Base-by-base conservation (phyloP, 1,140 invertebrate species). In the Pogonognathellus flavescens region DNA sequence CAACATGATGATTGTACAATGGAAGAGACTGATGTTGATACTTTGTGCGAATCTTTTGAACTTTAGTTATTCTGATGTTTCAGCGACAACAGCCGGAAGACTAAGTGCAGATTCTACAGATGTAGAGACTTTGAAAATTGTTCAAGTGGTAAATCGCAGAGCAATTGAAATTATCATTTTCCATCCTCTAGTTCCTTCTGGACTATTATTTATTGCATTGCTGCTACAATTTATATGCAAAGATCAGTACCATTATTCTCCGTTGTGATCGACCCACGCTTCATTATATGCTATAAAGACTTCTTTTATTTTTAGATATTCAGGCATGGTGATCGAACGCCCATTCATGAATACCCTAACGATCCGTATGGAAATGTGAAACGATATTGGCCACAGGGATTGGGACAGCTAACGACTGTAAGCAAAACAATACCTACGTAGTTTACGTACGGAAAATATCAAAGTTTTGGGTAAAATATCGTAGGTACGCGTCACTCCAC, bases 281-380 rank as follows among this genome's bases (percentile, higher is more conserved):
- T 41, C 31, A 41, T 41, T 1, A 41, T 41, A 41, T 6, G 31
- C 31, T 41, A 41, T 41, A 41, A 41, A 41, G 31, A 41, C 1
- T 41, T 22, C n/a, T 53, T 82, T 14, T 53, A 80, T 31, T 18
- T 20, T 16, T 53, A 87, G 87, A 16, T 86, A 50, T 83, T 84
- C 41, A 70, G 87, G 10, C 87, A 88, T 81, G 87, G 87, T 5
- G 82, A 84, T 80, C 81, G 87, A n/a, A 72, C 85, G 10, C 87
- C 87, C 16, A 66, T 83, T 9, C n/a, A 20, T 22, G 72, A 52
- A 41, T 84, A 96, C 90, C 94, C 95, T 0, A 95, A 91, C 31
- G 82, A 88, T n/a, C 80, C 72, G 2, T 85, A 84, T 80, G 41
- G 20, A 55, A 53, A 87, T 60, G 14, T 41, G 10, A n/a, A 52